Evolutionary conservation across 2,113 vertebrate genomes (phyloP), one percentile per base, ranked within the genome.

Genomic region (Corythornis cristatus): DNA sequence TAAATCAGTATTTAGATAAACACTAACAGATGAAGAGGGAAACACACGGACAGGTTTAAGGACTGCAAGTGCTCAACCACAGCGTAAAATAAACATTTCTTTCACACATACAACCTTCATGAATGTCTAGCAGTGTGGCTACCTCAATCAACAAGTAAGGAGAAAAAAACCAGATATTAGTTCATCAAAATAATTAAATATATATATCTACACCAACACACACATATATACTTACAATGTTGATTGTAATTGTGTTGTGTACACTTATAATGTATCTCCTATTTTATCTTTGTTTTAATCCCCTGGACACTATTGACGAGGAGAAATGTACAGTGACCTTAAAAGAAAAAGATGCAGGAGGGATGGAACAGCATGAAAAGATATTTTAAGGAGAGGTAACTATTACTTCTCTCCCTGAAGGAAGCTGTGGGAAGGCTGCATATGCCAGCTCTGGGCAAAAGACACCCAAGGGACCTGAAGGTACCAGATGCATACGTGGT

Each of bases 1-100:
- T 50, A 95, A 85, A 70, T 92, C 57, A 50, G 26, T 72, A 61
- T 84, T 86, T 76, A 77, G 80, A 86, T 71, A 95, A 92, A 86
- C 50, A 81, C 28, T 62, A 90, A 76, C 23, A 83, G 37, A 76
- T 81, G 64, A 96, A 84, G 78, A 90, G 19, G 58, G 71, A 89
- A 74, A 37, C 8, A 31, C 23, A 82, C 56, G 76, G 86, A 66
- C 46, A 90, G 51, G n/a, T 46, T 76, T 83, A 62, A 16, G 28
- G 9, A 83, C 15, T 56, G 12, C 23, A 73, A 58, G 3, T 74
- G 16, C 35, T 77, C n/a, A 75, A 15, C 23, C 21, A 70, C 14
- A 18, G 14, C 23, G 12, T 46, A 70, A 88, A 75, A 76, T 0
- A 6, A 58, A 5, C 42, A 11, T 62, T 74, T 85, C 70, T 51